Evolutionary conservation across 2,797 vertebrate genomes (phyloP).

Genomic region (Trachops cirrhosus): DNA sequence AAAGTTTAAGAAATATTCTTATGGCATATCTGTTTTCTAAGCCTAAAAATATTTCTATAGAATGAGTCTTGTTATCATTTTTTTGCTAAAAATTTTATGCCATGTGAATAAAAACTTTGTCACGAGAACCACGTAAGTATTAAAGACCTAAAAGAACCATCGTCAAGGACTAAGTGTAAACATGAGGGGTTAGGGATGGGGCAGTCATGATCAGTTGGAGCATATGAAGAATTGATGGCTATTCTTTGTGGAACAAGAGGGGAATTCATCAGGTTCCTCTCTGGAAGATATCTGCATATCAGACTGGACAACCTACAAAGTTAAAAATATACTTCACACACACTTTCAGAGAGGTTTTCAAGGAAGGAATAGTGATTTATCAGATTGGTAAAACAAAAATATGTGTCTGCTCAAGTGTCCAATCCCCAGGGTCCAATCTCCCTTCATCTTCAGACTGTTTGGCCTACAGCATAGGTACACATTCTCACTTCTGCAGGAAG

Average conservation of each 20-base stretch:
- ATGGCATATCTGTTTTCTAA: not conserved
- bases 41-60: not conserved
- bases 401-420: not conserved
- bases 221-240: not conserved
- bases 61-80: not conserved
- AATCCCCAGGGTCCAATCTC: not conserved
- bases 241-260: not conserved
- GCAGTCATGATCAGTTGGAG: not conserved
- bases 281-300: not conserved
- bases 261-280: not conserved
- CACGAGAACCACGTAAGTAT: not conserved
- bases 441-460: not conserved
- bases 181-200: not conserved
- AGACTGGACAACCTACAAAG: not conserved
- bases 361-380: not conserved
- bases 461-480: not conserved
- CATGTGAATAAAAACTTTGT: not conserved
- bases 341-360: not conserved
- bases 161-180: not conserved
- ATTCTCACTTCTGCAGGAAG: not conserved
- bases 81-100: not conserved
- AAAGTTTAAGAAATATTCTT: conserved; percentile 18
- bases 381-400: not conserved
- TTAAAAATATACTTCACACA: not conserved
- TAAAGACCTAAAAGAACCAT: not conserved